Evolutionary conservation across 2,113 vertebrate genomes (phyloP), one percentile per base, ranked within the genome.

Genomic region (Aleadryas rufinucha): DNA sequence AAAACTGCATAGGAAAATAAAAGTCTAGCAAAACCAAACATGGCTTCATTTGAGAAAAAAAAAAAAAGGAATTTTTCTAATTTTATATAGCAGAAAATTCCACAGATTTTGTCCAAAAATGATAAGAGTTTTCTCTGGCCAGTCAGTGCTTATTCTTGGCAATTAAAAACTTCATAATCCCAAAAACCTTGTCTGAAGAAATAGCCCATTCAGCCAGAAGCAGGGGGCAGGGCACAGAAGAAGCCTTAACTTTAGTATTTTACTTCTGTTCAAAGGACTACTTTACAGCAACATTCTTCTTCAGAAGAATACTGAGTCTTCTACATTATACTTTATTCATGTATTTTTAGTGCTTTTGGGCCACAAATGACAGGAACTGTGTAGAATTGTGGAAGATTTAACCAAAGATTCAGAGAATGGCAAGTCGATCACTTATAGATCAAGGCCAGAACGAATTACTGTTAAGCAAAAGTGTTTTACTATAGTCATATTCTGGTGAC

Each of bases 171-270:
- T 45, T 72, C 21, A 63, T 23, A 66, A 65, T 78, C 7, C 15
- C 9, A 14, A 78, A 68, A 82, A 44, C 4, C 7, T 11, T 50
- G 3, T 37, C 60, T 66, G 14, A 44, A 61, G 45, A 63, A 75
- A 50, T 5, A 78, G 23, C 1, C 16, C 19, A 4, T 50, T 70
- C n/a, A 39, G 11, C 6, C 18, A 54, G 63, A 39, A 24, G 11
- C 8, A 16, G 3, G 1, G 10, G 5, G 16, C 1, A 0, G 3
- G 26, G 18, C 5, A 47, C 9, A 21, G 12, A 54, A 60, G 11
- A 21, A 64, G 27, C 21, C 16, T 81, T 37, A 54, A 50, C 8
- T 72, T 77, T 6, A 69, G 28, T 21, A 26, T 7, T 45, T 18
- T 16, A 50, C 23, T 64, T 16, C 10, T 59, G 16, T 64, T 83